These are phyloP conservation scores for Myopa tessellatipennis DNA, from an alignment of 2,888 invertebrate genomes.

Conservation along the genomic window DNA sequence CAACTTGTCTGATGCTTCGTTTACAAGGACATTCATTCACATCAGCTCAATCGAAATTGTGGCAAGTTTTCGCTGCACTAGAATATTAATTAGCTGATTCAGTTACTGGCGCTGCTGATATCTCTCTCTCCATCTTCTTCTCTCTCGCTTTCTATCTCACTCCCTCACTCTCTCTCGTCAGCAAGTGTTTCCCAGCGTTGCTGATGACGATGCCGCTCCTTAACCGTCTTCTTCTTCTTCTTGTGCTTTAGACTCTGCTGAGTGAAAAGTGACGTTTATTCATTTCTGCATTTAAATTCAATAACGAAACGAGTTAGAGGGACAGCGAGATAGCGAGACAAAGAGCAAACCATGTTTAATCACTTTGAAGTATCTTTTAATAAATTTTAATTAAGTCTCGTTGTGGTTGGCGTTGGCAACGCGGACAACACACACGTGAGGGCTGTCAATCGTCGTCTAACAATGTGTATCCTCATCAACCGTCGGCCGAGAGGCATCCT, in stretches of 20 bases:
- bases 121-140: background rate
- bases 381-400: constrained; percentile 32
- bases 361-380: constrained; percentile 3
- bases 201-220: background rate
- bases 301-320: background rate
- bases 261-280: background rate
- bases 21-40: background rate
- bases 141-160: background rate
- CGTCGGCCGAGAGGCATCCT: background rate
- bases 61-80: background rate
- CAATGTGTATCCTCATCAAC: background rate
- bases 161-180: too few relatives aligned
- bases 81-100: background rate
- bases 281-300: background rate
- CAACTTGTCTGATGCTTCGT: background rate
- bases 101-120: background rate
- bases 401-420: constrained; percentile 5
- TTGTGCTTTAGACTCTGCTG: background rate
- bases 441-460: background rate
- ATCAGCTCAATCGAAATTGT: background rate
- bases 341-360: constrained; percentile 2
- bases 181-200: background rate
- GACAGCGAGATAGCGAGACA: background rate
- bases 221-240: too few relatives aligned
- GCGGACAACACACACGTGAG: constrained; percentile 16